These are phyloP conservation scores for Daubentonia madagascariensis DNA, from an alignment of 2,113 vertebrate species.

Conservation along the genomic window DNA sequence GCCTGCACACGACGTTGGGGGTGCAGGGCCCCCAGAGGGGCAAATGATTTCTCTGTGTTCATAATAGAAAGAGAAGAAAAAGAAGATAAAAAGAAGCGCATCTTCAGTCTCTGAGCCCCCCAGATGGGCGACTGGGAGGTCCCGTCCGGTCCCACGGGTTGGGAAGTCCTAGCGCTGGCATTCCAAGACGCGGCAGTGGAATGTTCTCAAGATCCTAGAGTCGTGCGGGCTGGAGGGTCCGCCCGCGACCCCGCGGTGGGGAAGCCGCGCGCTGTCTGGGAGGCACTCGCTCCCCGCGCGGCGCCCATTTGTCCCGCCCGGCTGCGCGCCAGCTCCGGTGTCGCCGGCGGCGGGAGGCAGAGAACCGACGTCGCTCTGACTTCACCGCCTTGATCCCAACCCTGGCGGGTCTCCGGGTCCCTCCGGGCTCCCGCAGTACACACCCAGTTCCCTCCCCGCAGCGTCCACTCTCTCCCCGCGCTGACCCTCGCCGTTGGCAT, in stretches of 20 bases:
- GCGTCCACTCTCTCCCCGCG: rapidly evolving
- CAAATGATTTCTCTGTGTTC: background rate
- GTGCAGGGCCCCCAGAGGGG: background rate
- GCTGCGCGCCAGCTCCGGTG: background rate
- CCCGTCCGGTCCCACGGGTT: too few relatives aligned
- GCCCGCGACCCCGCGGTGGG: rapidly evolving
- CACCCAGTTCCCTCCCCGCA: background rate
- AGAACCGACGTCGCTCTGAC: background rate
- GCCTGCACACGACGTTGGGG: conserved; percentile 42
- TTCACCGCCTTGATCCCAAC: background rate
- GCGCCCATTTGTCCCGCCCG: background rate
- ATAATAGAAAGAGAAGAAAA: background rate
- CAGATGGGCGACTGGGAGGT: background rate
- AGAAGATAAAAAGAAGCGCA: background rate
- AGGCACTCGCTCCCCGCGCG: background rate
- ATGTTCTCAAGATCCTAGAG: background rate
- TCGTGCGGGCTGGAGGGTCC: background rate
- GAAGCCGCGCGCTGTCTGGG: background rate
- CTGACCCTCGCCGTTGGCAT: background rate
- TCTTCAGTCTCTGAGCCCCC: background rate
- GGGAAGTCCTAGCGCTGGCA: background rate
- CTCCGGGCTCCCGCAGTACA: background rate
- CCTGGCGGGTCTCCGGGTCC: rapidly evolving
- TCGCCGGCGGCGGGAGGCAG: rapidly evolving
- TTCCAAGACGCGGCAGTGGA: background rate